These are phyloP conservation scores for Heliothis virescens DNA, from an alignment of 1,140 invertebrate genomes.

Conservation along the genomic window DNA sequence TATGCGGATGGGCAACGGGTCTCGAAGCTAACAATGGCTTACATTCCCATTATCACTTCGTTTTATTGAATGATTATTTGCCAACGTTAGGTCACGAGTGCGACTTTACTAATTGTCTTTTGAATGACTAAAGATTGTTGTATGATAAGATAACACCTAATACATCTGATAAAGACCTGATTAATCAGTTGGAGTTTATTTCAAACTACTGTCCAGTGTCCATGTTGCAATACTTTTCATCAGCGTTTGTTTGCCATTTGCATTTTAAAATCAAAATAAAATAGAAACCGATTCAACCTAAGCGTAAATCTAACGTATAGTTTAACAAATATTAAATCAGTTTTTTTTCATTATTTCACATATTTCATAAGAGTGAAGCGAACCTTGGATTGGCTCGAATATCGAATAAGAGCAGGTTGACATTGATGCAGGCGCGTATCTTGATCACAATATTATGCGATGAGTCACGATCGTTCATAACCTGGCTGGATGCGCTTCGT, in stretches of 20 bases:
- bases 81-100: background rate
- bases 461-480: slow-evolving; percentile 54
- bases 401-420: slow-evolving; percentile 59
- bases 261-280: too few species aligned
- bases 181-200: slow-evolving; percentile 3
- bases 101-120: background rate
- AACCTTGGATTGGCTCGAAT: slow-evolving; percentile 42
- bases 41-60: slow-evolving; percentile 40
- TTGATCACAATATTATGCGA: slow-evolving; percentile 46
- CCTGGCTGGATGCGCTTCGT: slow-evolving; percentile 2
- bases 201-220: background rate
- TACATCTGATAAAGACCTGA: background rate
- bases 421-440: slow-evolving; percentile 58
- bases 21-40: slow-evolving; percentile 69
- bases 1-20: slow-evolving; percentile 70
- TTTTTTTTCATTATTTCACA: background rate
- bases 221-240: background rate
- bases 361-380: slow-evolving; percentile 37
- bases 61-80: slow-evolving; percentile 29
- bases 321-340: too few species aligned
- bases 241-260: too few species aligned
- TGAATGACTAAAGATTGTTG: slow-evolving; percentile 12
- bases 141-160: slow-evolving; percentile 5
- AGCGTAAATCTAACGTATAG: too few species aligned
- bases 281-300: too few species aligned